These are phyloP conservation scores for Montipora sp. DNA, from an alignment of 64 coral and sea anemone genomes.

Conservation along the genomic window DNA sequence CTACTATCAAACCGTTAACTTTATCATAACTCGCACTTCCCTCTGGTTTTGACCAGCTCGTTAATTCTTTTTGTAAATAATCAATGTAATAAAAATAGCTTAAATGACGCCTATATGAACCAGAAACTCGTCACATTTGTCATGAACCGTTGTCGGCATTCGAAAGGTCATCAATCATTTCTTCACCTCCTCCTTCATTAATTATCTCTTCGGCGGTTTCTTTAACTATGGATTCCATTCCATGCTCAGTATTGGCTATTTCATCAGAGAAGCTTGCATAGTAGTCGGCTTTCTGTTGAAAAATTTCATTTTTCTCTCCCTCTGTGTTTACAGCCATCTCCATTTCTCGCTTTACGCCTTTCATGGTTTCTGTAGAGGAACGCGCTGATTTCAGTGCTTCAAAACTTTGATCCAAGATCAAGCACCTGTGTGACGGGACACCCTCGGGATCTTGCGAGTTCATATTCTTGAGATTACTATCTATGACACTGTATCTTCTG, in stretches of 20 bases:
- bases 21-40: no score
- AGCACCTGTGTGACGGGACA: constrained; percentile 55
- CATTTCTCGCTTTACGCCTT: neutral
- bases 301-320: constrained; percentile 29
- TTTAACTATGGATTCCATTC: neutral
- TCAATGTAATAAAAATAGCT: no score
- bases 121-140: neutral
- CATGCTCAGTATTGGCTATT: constrained; percentile 2
- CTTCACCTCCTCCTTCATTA: neutral
- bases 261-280: constrained; percentile 25
- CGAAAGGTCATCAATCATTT: neutral
- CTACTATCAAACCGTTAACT: no score
- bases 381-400: constrained; percentile 64
- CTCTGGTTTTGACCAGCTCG: no score
- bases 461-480: neutral
- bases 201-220: neutral
- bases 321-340: constrained; percentile 14
- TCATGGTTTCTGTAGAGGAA: constrained; percentile 67
- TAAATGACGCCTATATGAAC: no score
- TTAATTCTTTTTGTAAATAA: no score
- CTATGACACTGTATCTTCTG: neutral
- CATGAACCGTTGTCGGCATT: neutral
- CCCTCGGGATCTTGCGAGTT: constrained; percentile 47
- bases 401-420: constrained; percentile 59
- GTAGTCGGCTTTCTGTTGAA: neutral